Evolutionary conservation across 2,113 vertebrate species (phyloP).

Genomic region (Uria aalge): DNA sequence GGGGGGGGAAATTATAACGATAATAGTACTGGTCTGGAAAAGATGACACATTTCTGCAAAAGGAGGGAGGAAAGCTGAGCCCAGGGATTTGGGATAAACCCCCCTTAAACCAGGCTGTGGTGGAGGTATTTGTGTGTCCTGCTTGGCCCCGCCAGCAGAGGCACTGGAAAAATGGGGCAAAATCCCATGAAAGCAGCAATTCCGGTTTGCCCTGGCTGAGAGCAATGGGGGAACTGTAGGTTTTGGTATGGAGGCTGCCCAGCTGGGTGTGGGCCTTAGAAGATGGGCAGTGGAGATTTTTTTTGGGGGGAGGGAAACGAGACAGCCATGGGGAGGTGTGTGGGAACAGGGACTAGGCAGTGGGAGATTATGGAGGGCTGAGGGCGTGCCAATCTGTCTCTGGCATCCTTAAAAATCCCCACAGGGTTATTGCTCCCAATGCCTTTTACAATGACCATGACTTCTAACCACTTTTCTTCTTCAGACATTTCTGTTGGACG

Average conservation of each 20-base stretch:
- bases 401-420: accelerated
- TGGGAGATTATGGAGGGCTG: not conserved
- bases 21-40: not conserved
- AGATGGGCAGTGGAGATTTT: not conserved
- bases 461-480: not conserved
- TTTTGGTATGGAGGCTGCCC: not conserved
- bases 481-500: not conserved
- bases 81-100: not conserved
- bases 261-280: not conserved
- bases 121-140: not conserved
- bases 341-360: not conserved
- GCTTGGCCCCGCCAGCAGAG: not conserved
- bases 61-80: not conserved
- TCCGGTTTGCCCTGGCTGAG: not conserved
- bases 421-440: not conserved
- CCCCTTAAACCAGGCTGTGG: not conserved
- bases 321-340: not conserved
- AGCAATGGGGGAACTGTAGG: accelerated
- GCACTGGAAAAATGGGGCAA: not conserved
- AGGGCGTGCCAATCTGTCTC: not conserved
- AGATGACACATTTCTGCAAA: not conserved
- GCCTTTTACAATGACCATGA: not conserved
- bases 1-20: not conserved
- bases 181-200: not conserved
- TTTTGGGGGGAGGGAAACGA: accelerated